Evolutionary conservation across 2,888 invertebrate genomes (phyloP).

Genomic region (Callimorpha dominula): DNA sequence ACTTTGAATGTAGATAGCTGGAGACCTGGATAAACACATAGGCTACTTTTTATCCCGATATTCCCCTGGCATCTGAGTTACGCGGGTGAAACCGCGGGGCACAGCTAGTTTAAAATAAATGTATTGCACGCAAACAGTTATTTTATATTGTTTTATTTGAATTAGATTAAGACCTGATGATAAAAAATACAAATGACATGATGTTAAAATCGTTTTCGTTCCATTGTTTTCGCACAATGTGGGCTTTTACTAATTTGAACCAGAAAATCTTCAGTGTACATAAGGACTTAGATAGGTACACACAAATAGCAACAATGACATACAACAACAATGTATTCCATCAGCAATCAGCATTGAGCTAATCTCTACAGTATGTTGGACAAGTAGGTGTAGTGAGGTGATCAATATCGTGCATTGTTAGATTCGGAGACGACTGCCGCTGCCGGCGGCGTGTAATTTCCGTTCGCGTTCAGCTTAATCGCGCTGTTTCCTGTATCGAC

Average conservation of each 20-base stretch:
- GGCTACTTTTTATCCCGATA: too few species aligned
- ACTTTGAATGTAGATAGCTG: too few species aligned
- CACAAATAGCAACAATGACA: conserved; percentile 4
- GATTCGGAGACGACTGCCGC: conserved; percentile 52
- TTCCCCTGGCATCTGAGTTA: too few species aligned
- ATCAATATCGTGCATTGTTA: conserved; percentile 55
- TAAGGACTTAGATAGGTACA: background rate
- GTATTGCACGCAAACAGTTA: background rate
- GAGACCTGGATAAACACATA: too few species aligned
- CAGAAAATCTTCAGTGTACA: too few species aligned
- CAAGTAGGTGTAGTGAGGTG: conserved; percentile 39
- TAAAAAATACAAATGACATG: background rate
- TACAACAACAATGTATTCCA: conserved; percentile 23
- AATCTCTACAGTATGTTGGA: conserved; percentile 33
- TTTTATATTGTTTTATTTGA: background rate
- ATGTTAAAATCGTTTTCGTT: too few species aligned
- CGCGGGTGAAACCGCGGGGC: too few species aligned
- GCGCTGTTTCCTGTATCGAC: conserved; percentile 53
- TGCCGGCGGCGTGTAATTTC: conserved; percentile 53
- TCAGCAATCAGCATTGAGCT: conserved; percentile 41
- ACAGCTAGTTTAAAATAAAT: background rate
- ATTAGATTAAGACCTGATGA: background rate
- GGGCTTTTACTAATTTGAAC: too few species aligned
- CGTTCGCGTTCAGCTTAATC: conserved; percentile 53
- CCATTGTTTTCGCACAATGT: too few species aligned